Conservation (phyloP, 1,140 invertebrate genomes). For the Harpegnathos saltator region DNA sequence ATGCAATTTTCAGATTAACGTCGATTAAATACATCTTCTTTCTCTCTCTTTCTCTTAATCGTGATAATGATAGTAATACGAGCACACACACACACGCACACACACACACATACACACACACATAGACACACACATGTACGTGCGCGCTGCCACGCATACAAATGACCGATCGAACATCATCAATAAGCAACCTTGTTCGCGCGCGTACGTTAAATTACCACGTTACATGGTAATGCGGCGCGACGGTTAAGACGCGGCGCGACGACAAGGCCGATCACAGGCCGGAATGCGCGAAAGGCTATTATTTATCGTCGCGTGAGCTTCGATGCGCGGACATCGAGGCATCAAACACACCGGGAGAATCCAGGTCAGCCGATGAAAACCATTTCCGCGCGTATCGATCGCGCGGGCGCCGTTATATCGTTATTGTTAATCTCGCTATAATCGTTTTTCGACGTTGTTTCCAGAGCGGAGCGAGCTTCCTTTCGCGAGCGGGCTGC, state of each 20-base stretch:
- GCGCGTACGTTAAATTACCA: not conserved
- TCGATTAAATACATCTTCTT: not conserved
- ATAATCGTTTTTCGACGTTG: constrained; percentile 58
- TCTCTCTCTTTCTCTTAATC: no score
- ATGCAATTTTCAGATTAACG: not conserved
- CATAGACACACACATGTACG: no score
- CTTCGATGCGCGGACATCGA: constrained; percentile 43
- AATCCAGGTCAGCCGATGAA: constrained; percentile 58
- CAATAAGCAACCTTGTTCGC: not conserved
- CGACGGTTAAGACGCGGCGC: not conserved
- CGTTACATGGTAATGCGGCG: not conserved
- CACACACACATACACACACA: no score
- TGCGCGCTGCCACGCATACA: no score
- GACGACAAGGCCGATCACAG: no score
- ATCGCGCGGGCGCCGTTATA: constrained; percentile 49
- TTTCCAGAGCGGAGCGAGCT: constrained; percentile 43
- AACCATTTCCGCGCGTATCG: constrained; percentile 58
- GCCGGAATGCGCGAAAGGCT: not conserved
- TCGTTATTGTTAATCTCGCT: constrained; percentile 62
- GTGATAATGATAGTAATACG: not conserved
- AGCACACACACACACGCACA: no score
- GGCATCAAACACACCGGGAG: constrained; percentile 40
- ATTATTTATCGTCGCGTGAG: constrained; percentile 40
- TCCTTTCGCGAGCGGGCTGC: constrained; percentile 28
- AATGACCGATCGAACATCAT: not conserved